Evolutionary conservation across 2,888 invertebrate species (phyloP).

Genomic region (Microctonus hyperodae): DNA sequence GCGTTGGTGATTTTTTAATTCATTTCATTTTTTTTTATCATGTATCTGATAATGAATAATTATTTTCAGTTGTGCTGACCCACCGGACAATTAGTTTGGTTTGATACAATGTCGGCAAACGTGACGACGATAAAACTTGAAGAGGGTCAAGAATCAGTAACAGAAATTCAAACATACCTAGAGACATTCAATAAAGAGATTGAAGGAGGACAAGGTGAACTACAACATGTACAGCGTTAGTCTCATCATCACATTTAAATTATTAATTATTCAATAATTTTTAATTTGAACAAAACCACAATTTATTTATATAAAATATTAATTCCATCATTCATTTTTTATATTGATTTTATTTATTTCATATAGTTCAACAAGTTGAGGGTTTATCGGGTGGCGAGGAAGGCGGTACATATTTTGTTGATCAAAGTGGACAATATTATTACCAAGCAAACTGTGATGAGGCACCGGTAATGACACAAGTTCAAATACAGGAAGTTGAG

Average conservation of each 20-base stretch:
- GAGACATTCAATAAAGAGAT: constrained; percentile 85
- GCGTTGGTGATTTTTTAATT: no score
- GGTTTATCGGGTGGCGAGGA: constrained; percentile 65
- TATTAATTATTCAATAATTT: constrained; percentile 3
- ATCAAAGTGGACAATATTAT: constrained; percentile 83
- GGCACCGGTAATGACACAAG: constrained; percentile 72
- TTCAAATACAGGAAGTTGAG: constrained; percentile 65
- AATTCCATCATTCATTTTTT: no score
- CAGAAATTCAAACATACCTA: constrained; percentile 81
- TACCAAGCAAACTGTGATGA: constrained; percentile 75
- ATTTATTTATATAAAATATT: no score
- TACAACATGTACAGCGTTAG: constrained; percentile 61
- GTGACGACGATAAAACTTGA: constrained; percentile 60
- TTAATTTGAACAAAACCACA: not conserved
- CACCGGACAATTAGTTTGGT: not conserved
- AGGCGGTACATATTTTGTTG: constrained; percentile 80
- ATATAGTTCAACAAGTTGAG: constrained; percentile 61
- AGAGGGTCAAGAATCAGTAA: constrained; percentile 66
- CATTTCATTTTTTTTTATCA: not conserved
- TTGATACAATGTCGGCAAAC: constrained; percentile 54
- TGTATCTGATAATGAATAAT: not conserved
- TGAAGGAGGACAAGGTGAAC: constrained; percentile 66
- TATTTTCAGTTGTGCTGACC: not conserved
- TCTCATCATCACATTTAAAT: constrained; percentile 34
- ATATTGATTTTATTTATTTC: not conserved